phyloP scores from a whole-genome alignment of 2,888 invertebrate species.

The Pteria penguin region DNA sequence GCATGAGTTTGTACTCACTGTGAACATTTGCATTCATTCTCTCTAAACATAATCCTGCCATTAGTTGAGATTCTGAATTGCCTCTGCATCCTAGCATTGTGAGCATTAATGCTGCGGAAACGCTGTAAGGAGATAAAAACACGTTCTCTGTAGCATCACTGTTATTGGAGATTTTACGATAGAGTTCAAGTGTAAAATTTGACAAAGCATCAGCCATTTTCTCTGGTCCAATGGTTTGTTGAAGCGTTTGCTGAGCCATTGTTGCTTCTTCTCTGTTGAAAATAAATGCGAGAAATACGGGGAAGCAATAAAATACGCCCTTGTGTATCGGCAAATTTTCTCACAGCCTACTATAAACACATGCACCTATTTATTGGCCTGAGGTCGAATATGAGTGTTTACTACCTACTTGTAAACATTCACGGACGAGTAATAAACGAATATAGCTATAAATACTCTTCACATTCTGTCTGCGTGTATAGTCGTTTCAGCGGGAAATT shows the following conservation, averaged over 20 bases:
- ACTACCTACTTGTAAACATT: too few relatives aligned
- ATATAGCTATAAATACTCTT: too few relatives aligned
- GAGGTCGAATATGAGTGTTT: too few relatives aligned
- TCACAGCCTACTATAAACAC: too few relatives aligned
- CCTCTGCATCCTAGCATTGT: conserved; percentile 52
- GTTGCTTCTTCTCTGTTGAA: too few relatives aligned
- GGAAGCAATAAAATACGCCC: too few relatives aligned
- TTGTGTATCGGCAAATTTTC: too few relatives aligned
- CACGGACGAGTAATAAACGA: too few relatives aligned
- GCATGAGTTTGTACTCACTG: conserved; percentile 39
- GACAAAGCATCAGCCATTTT: conserved; percentile 10
- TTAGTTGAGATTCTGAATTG: conserved; percentile 46
- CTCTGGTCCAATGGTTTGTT: background rate
- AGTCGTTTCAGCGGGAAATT: too few relatives aligned
- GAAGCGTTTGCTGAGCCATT: background rate
- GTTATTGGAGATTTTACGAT: conserved; percentile 2
- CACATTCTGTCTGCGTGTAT: too few relatives aligned
- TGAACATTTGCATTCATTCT: conserved; percentile 26
- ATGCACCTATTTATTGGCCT: too few relatives aligned
- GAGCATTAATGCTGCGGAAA: conserved; percentile 57
- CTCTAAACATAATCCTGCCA: conserved; percentile 34
- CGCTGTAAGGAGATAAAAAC: conserved; percentile 59
- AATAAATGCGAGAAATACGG: too few relatives aligned
- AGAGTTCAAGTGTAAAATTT: conserved; percentile 24
- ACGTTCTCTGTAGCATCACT: conserved; percentile 31